phyloP scores from a whole-genome alignment of 2,113 vertebrate genomes.

The Myotis brandtii region DNA sequence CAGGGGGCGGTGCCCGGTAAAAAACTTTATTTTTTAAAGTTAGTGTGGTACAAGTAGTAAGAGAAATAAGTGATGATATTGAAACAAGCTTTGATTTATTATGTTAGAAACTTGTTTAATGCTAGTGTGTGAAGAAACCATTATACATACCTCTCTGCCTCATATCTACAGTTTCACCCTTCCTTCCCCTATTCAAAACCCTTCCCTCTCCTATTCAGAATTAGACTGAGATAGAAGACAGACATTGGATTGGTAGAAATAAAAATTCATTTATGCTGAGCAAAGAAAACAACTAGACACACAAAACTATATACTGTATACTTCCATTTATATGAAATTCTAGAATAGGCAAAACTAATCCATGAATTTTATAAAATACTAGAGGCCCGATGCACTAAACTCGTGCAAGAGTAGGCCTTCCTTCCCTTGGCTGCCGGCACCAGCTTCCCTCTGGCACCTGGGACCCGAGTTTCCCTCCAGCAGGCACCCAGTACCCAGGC shows the following conservation, averaged over 20 bases:
- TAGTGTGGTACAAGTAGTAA: not conserved
- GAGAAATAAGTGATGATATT: not conserved
- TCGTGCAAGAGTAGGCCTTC: no score
- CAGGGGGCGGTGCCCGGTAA: no score
- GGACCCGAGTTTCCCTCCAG: no score
- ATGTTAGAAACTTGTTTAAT: not conserved
- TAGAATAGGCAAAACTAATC: not conserved
- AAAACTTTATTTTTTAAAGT: not conserved
- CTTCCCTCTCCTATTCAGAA: not conserved
- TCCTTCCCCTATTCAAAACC: not conserved
- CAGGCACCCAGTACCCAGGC: no score
- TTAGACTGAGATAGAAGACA: not conserved
- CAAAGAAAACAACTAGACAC: not conserved
- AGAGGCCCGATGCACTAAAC: no score
- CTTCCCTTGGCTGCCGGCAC: no score
- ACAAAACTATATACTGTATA: not conserved
- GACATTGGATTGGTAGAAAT: not conserved
- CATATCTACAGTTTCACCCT: not conserved
- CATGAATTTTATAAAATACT: not conserved
- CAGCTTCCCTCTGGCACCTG: no score
- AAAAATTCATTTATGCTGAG: not conserved
- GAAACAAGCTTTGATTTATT: conserved; percentile 33
- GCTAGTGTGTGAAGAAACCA: not conserved
- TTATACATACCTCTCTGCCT: not conserved
- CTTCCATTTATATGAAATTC: not conserved